Base-by-base conservation (phyloP, 1,140 invertebrate genomes). In the Brachionus paranguensis region DNA sequence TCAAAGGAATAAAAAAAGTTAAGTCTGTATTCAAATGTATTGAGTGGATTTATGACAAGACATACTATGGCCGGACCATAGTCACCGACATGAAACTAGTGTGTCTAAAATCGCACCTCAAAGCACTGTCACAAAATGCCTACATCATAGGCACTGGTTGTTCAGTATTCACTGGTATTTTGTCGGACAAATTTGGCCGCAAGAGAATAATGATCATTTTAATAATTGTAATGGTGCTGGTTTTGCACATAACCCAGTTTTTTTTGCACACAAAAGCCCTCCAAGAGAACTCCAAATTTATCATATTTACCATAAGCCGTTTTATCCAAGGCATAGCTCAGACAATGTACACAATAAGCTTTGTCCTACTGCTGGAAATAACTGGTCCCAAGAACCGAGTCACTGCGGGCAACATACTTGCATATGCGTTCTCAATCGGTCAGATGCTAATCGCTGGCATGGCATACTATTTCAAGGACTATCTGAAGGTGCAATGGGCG, bases 261-360 rank as follows among this genome's bases (percentile, higher is more conserved):
- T 60, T 79, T 41, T 41, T 79, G 53, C 76, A 79, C 29, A 60
- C 76, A 79, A 60, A 79, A 79, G 72, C 72, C 0, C 27, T 76
- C 3, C 27, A 27, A 47, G 47, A 47, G 17, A 76, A 76, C 43
- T 53, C 33, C 3, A 79, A 79, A 60, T 60, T 79, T 60, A 17
- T 79, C 29, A 60, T 79, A n/a, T 79, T 79, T 41, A 79, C 76
- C 6, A 79, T 79, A 41, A 50, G 50, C 43, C 27, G 76, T 12
- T 79, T 79, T 64, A 60, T 79, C 60, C 76, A 79, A 64, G 76
- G 76, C 10, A 60, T 79, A 20, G 76, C 76, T n/a, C 50, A 60
- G 20, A 79, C 76, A 8, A 60, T 79, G 50, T 64, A 79, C n/a
- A 60, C 76, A 12, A 60, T 79, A 3, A 60, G 50, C 37, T 60